These are phyloP conservation scores for Pipa parva DNA, from an alignment of 2,113 vertebrate genomes.

Conservation along the genomic window DNA sequence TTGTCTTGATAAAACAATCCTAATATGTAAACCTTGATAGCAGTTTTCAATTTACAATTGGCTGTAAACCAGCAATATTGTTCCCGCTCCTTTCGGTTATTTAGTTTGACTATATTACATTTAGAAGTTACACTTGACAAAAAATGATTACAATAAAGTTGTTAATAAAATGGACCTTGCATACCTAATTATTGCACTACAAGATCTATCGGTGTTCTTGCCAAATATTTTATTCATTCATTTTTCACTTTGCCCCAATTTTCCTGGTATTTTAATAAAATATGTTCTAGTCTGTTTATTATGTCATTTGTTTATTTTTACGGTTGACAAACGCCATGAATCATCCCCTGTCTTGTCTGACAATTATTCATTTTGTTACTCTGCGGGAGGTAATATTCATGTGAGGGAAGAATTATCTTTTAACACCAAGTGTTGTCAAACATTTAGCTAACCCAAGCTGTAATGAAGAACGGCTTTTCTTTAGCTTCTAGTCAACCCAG, in stretches of 20 bases:
- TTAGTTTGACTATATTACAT: too few relatives aligned
- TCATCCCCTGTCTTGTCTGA: constrained; percentile 29
- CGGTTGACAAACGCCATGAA: constrained; percentile 32
- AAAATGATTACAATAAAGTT: too few relatives aligned
- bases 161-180: background rate
- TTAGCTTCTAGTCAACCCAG: background rate
- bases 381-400: constrained; percentile 39
- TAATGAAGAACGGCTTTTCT: background rate
- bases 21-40: too few relatives aligned
- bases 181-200: constrained; percentile 9
- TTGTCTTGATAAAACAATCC: too few relatives aligned
- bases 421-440: constrained; percentile 15
- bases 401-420: constrained; percentile 33
- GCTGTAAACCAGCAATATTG: too few relatives aligned
- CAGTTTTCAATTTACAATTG: too few relatives aligned
- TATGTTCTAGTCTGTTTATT: constrained; percentile 11
- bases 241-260: constrained; percentile 25
- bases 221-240: constrained; percentile 23
- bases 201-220: constrained; percentile 16
- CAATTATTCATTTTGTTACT: constrained; percentile 40
- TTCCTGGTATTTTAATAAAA: constrained; percentile 11
- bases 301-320: constrained; percentile 39
- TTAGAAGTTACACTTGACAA: too few relatives aligned
- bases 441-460: background rate
- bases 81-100: too few relatives aligned